Base-by-base conservation (phyloP, 2,113 vertebrate genomes). In the Bos javanicus region DNA sequence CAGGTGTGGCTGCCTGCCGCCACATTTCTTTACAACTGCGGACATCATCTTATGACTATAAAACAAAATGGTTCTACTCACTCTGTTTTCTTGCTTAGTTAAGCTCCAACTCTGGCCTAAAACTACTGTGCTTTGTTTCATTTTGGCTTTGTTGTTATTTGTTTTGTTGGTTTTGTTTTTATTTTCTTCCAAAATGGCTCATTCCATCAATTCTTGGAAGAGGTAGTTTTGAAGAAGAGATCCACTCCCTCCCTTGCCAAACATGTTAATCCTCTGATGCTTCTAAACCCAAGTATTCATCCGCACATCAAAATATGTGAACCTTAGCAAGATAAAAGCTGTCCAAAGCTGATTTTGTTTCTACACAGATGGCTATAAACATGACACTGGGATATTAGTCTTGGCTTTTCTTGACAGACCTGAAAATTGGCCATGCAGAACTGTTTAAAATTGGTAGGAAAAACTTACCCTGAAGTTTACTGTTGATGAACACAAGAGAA, bases 381-480 rank as follows among this genome's bases (percentile, higher is more conserved):
- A 97, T 97, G 96, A 98, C 98, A 98, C 43, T 0, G 2, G 94
- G 94, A 98, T 98, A 98, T 98, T 98, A 96, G 97, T 98, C 96
- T 98, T 98, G 92, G 95, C 95, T 98, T 98, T 97, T 97, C 98
- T 97, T 98, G 97, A 98, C 98, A 98, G 96, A 99, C 96, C 96
- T 99, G 97, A 98, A 98, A 98, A 98, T 97, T 98, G 91, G 94
- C 96, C 98, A 90, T 97, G 97, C 97, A 98, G 96, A 98, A 98
- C 97, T 98, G 94, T 88, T 92, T 93, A 97, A 98, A 98, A 98
- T 95, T 95, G 95, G 74, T 95, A 98, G 86, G 96, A 97, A 97
- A 98, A 98, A 71, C 81, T 98, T 98, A 87, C 94, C 96, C 83
- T 97, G 98, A 98, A 97, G 39, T 98, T 98, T 96, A 90, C 96